phyloP scores from a whole-genome alignment of 2,113 vertebrate species.

The Electrona antarctica region DNA sequence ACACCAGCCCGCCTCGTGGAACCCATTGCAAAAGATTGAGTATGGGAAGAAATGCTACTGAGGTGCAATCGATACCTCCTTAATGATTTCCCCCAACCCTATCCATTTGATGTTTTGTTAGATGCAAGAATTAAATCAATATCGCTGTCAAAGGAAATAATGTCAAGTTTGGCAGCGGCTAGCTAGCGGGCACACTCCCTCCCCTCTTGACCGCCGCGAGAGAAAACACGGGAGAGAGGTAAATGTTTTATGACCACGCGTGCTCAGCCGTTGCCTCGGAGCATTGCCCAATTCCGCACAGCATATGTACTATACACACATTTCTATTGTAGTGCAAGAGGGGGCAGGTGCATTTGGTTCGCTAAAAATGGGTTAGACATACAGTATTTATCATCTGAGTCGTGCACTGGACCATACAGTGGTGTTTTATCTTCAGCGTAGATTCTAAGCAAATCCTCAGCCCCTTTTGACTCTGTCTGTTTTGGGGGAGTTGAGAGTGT shows the following conservation, averaged over 20 bases:
- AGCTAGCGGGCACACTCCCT: neutral
- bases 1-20: slow-evolving; percentile 9
- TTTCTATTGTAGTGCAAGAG: neutral
- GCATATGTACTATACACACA: neutral
- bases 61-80: slow-evolving; percentile 49
- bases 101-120: slow-evolving; percentile 39
- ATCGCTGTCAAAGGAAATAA: slow-evolving; percentile 51
- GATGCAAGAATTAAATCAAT: slow-evolving; percentile 41
- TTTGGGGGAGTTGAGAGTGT: neutral
- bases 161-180: slow-evolving; percentile 31
- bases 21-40: slow-evolving; percentile 31
- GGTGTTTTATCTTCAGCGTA: neutral
- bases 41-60: slow-evolving; percentile 24
- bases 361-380: neutral
- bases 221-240: slow-evolving; percentile 34
- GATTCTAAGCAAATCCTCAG: neutral
- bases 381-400: slow-evolving; percentile 3
- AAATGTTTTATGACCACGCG: slow-evolving; percentile 65
- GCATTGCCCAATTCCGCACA: neutral
- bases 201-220: neutral
- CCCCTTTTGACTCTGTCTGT: neutral
- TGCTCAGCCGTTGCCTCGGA: slow-evolving; percentile 17
- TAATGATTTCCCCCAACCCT: slow-evolving; percentile 53
- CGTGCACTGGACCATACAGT: neutral
- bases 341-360: neutral